These are phyloP conservation scores for Cyanoramphus novaezelandiae DNA, from an alignment of 2,113 vertebrate species.

Conservation along the genomic window DNA sequence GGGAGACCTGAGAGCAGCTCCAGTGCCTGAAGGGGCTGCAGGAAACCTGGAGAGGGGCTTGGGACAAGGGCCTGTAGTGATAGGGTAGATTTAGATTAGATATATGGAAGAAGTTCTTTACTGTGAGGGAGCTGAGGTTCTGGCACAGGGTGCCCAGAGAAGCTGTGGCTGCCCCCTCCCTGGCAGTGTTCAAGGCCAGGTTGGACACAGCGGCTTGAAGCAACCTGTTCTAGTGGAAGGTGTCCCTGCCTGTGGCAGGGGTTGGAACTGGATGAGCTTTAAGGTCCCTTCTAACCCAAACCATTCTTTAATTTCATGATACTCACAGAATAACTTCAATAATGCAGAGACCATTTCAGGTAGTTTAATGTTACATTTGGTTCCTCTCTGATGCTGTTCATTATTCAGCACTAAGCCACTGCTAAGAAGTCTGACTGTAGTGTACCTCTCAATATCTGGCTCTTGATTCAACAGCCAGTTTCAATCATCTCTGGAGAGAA, in stretches of 20 bases:
- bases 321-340: not conserved
- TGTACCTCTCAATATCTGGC: not conserved
- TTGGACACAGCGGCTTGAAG: not conserved
- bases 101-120: not conserved
- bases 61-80: not conserved
- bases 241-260: not conserved
- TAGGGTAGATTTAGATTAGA: not conserved
- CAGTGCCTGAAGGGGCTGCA: not conserved
- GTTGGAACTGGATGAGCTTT: not conserved
- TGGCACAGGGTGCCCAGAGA: not conserved
- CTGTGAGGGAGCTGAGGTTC: accelerated
- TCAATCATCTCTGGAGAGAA: not conserved
- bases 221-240: not conserved
- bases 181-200: not conserved
- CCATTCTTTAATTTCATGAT: not conserved
- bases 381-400: not conserved
- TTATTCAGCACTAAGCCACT: not conserved
- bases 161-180: not conserved
- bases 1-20: not conserved
- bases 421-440: not conserved
- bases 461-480: not conserved
- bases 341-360: not conserved
- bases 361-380: not conserved
- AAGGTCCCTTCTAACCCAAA: not conserved
- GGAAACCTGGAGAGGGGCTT: not conserved